Evolutionary conservation across 2,113 vertebrate genomes (phyloP).

Genomic region (Rhinogobius similis): DNA sequence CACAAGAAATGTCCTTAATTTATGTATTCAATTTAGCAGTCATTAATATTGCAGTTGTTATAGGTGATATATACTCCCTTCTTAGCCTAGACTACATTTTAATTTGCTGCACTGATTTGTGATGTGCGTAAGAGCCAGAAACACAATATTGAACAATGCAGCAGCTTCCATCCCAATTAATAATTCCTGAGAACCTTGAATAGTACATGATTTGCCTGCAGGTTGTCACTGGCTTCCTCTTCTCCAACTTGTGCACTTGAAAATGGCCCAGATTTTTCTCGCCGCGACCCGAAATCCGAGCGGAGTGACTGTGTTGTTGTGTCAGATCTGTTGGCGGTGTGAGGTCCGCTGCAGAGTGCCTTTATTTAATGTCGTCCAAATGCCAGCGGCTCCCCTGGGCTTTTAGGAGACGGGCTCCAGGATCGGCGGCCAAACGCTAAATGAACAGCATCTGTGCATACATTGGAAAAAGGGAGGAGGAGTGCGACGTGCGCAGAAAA

Average conservation of each 20-base stretch:
- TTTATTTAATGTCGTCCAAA: constrained; percentile 65
- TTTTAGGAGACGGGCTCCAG: constrained; percentile 56
- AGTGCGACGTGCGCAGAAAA: background rate
- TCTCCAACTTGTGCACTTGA: background rate
- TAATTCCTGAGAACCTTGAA: constrained; percentile 4
- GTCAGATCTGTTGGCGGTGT: constrained; percentile 47
- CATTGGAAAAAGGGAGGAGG: constrained; percentile 12
- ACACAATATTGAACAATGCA: constrained; percentile 3
- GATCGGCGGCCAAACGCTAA: constrained; percentile 56
- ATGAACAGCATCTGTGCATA: constrained; percentile 62
- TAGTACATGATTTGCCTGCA: background rate
- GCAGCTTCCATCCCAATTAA: background rate
- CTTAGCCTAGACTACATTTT: background rate
- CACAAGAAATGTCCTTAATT: background rate
- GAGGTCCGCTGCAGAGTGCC: constrained; percentile 54
- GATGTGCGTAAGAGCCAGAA: background rate
- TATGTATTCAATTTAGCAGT: background rate
- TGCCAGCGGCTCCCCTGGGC: constrained; percentile 58
- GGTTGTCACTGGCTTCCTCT: background rate
- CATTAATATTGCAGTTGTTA: background rate
- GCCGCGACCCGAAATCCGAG: constrained; percentile 48
- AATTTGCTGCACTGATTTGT: background rate
- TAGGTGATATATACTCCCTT: background rate
- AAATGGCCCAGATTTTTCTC: constrained; percentile 18
- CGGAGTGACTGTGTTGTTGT: constrained; percentile 44